Conservation (phyloP, 2,888 invertebrate species). For the Agrochola lota region DNA sequence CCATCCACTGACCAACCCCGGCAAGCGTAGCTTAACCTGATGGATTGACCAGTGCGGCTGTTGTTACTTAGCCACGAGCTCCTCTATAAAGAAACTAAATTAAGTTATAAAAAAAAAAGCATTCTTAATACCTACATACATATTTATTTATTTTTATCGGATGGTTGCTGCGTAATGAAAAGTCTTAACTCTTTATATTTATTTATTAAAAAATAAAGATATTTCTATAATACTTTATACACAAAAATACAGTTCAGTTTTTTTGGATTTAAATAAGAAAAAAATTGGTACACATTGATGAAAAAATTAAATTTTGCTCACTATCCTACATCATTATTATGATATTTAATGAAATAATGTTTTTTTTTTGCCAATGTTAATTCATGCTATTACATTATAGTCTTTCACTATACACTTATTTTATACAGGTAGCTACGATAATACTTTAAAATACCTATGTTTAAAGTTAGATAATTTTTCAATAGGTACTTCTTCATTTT, state of each 20-base stretch:
- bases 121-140: no score
- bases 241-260: constrained; percentile 10
- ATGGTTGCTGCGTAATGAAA: not conserved
- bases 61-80: no score
- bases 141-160: not conserved
- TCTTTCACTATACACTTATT: not conserved
- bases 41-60: no score
- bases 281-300: not conserved
- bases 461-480: not conserved
- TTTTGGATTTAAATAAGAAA: not conserved
- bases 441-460: constrained; percentile 24
- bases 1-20: no score
- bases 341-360: not conserved
- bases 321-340: not conserved
- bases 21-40: no score
- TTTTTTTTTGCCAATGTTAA: not conserved
- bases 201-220: constrained; percentile 9
- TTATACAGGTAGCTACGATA: not conserved
- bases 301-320: not conserved
- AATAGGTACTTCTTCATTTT: not conserved
- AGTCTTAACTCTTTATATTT: not conserved
- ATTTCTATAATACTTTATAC: not conserved
- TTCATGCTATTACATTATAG: not conserved
- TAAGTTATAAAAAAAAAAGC: no score
- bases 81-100: no score